Conservation (phyloP, 2,888 invertebrate genomes). For the Stenodera caucasica region DNA sequence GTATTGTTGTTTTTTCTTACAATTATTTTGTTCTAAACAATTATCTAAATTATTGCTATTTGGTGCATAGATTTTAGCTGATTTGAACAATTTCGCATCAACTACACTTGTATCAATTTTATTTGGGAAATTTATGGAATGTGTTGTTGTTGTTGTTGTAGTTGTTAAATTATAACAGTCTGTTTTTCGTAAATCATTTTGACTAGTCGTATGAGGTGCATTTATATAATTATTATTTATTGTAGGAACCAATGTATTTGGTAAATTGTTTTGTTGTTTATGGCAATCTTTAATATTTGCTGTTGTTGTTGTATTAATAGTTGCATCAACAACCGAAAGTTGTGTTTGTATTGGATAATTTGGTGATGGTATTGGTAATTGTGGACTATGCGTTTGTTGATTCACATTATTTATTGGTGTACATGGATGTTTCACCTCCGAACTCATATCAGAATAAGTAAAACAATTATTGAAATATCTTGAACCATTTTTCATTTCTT, state of each 20-base stretch:
- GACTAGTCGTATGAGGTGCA: conserved; percentile 48
- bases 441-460: conserved; percentile 41
- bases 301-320: conserved; percentile 10
- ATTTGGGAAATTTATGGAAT: conserved; percentile 33
- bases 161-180: conserved; percentile 27
- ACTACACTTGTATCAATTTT: conserved; percentile 15
- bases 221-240: conserved; percentile 47
- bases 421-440: conserved; percentile 50
- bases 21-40: neutral
- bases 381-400: conserved; percentile 50
- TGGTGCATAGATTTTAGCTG: neutral
- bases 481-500: conserved; percentile 12
- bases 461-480: conserved; percentile 49
- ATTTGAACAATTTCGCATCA: neutral
- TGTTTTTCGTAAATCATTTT: conserved; percentile 35
- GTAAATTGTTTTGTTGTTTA: conserved; percentile 32
- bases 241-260: conserved; percentile 49
- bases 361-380: conserved; percentile 51
- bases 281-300: conserved; percentile 32
- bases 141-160: conserved; percentile 17
- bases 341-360: conserved; percentile 50
- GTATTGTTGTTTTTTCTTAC: conserved; percentile 5
- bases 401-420: conserved; percentile 45
- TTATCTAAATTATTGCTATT: neutral
- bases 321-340: conserved; percentile 25